Evolutionary conservation across 2,113 vertebrate species (phyloP), one percentile per base, ranked within the genome.

Genomic region (Channa maculata): DNA sequence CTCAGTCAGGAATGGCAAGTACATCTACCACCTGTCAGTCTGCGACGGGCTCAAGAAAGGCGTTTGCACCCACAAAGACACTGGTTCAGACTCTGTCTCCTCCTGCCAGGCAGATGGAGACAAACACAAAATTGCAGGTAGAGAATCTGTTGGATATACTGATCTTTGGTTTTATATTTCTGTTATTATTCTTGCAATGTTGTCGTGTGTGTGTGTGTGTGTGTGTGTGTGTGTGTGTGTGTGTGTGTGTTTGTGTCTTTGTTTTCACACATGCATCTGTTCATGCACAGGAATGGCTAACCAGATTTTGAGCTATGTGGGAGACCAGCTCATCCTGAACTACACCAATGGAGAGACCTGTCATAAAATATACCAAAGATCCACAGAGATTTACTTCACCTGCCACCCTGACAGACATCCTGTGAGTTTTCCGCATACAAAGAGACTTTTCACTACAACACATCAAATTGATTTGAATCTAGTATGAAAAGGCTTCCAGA

Each of bases 281-380:
- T 5, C 50, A 6, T 34, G 4, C 36, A 10, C 82, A 99, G 98
- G 98, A 10, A 80, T 96, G 66, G 45, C 75, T 2, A 96, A 91
- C 68, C 93, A 96, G 89, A 93, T 91, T 48, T 81, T 99, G 82
- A 96, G 88, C 6, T 98, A 94, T 0, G 95, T 96, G 80, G 96
- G 96, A 54, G 96, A 97, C 11, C 85, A 98, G 65, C 92, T 99
- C 65, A 96, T 96, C 89, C 94, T 99, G 73, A 99, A 98, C 91
- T 98, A 97, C 80, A 98, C 96, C 0, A 87, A 15, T 0, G 98
- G 98, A 11, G 97, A 98, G 4, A 82, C 34, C 3, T 99, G 98
- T 79, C 98, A 99, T 66, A 92, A 91, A 46, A 91, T 97, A 38
- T 97, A 96, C 4, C 53, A 95, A 1, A 92, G 98, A 13, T 97